Evolutionary conservation across 2,797 vertebrate genomes (phyloP), one percentile per base, ranked within the genome.

Genomic region (Pantherophis alleghaniensis): DNA sequence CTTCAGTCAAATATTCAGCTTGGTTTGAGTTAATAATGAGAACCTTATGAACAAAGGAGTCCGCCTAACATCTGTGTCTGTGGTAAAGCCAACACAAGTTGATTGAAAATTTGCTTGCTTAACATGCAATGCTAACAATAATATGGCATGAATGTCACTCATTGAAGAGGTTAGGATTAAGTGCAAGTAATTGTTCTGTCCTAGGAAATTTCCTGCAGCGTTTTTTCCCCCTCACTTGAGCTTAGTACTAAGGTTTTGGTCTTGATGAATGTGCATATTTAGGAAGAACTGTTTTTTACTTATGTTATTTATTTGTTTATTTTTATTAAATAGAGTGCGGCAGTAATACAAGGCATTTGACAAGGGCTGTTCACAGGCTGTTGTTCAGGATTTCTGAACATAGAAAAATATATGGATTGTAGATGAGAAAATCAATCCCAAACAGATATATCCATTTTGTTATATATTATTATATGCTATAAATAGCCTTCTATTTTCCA

Each of bases 21-120:
- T 95, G 94, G 97, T 97, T 97, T 98, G 95, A 96, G 97, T 97
- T 97, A 96, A 97, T 98, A 98, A 99, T 98, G 97, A 98, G 98
- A 99, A 98, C 98, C 98, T 98, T 98, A 98, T 98, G 98, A 97
- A 97, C 96, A 97, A 97, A 97, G 96, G 97, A 97, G 97, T 96
- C 96, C 93, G 95, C 97, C 97, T 97, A 96, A 98, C 97, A 98
- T 98, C 97, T 98, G 98, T 97, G 98, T 96, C 97, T 98, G 96
- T 98, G 98, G 97, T 97, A 97, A 94, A 97, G 97, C 97, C 97
- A 99, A 98, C 93, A 98, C 98, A 96, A 98, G 97, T 97, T 98
- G 97, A 97, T 97, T 98, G 97, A 98, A 97, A 97, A 97, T 97
- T 96, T 98, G 96, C 98, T 97, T 95, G 96, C 96, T 97, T 97